phyloP scores from a whole-genome alignment of 2,797 vertebrate species.

The Sebastes cheni region DNA sequence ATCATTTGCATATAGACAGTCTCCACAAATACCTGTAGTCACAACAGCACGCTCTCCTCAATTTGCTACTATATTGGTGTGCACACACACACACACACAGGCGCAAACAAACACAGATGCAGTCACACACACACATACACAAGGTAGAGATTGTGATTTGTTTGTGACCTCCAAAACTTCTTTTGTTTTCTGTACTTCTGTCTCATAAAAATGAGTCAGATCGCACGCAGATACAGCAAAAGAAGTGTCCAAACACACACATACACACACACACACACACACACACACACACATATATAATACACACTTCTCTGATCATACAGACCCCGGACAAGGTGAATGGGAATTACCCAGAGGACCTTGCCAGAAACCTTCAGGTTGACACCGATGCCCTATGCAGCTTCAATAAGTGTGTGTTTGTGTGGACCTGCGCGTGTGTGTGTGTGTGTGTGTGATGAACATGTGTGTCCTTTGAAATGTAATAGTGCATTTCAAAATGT shows the following conservation, averaged over 20 bases:
- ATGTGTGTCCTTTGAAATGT: slow-evolving; percentile 78
- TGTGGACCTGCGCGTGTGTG: slow-evolving; percentile 3
- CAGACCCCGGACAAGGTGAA: slow-evolving; percentile 77
- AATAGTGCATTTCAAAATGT: slow-evolving; percentile 80
- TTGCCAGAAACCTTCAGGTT: slow-evolving; percentile 81
- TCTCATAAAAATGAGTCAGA: slow-evolving; percentile 60
- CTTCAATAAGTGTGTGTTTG: slow-evolving; percentile 48
- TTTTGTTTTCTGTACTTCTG: slow-evolving; percentile 58
- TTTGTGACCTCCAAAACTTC: slow-evolving; percentile 83
- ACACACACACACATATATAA: slow-evolving; percentile 6
- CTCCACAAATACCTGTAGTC: slow-evolving; percentile 70
- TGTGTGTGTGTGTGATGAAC: slow-evolving; percentile 38
- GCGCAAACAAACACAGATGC: background rate
- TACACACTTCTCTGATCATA: slow-evolving; percentile 27
- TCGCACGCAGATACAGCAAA: slow-evolving; percentile 49
- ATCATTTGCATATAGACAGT: slow-evolving; percentile 82
- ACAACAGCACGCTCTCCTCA: slow-evolving; percentile 57
- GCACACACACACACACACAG: slow-evolving; percentile 29
- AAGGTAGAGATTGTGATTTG: slow-evolving; percentile 51
- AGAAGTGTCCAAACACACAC: slow-evolving; percentile 43
- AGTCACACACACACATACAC: slow-evolving; percentile 6
- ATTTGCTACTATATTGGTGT: slow-evolving; percentile 63
- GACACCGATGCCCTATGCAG: slow-evolving; percentile 76
- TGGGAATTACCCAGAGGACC: slow-evolving; percentile 81
- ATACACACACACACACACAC: slow-evolving; percentile 22